These are phyloP conservation scores for Cygnus buccinator DNA, from an alignment of 2,113 vertebrate species.

Conservation along the genomic window DNA sequence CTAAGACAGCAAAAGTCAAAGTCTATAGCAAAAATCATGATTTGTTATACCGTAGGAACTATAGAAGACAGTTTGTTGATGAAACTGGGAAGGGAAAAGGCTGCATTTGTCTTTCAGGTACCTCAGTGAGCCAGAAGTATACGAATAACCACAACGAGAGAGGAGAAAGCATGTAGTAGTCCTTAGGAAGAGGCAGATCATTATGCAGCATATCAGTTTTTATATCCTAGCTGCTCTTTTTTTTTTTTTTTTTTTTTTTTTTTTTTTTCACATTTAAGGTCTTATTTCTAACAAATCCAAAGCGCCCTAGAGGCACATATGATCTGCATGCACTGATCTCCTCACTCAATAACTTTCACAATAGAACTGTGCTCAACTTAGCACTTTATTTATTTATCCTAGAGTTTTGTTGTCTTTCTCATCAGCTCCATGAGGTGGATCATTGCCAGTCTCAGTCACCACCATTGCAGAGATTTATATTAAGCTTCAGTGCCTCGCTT, in stretches of 20 bases:
- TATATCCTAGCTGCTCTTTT: neutral
- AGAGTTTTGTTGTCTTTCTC: neutral
- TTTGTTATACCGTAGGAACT: neutral
- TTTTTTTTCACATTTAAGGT: neutral
- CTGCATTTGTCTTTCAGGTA: neutral
- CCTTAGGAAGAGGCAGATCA: neutral
- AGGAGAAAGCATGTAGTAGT: neutral
- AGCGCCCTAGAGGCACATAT: neutral
- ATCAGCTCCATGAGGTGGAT: neutral
- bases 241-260: too few species aligned
- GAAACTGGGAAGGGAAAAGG: neutral
- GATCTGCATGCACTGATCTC: neutral
- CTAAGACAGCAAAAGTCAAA: neutral
- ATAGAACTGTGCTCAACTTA: fast-evolving
- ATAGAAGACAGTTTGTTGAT: neutral
- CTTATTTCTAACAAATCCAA: neutral
- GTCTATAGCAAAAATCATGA: neutral
- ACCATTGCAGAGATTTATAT: neutral
- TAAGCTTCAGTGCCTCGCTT: neutral
- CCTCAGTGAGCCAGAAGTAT: neutral
- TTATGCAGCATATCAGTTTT: neutral
- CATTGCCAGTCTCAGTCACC: fast-evolving
- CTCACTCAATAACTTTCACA: neutral
- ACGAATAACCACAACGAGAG: neutral
- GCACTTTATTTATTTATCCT: neutral